phyloP scores from a whole-genome alignment of 2,113 vertebrate genomes.

The Dromiciops gliroides region DNA sequence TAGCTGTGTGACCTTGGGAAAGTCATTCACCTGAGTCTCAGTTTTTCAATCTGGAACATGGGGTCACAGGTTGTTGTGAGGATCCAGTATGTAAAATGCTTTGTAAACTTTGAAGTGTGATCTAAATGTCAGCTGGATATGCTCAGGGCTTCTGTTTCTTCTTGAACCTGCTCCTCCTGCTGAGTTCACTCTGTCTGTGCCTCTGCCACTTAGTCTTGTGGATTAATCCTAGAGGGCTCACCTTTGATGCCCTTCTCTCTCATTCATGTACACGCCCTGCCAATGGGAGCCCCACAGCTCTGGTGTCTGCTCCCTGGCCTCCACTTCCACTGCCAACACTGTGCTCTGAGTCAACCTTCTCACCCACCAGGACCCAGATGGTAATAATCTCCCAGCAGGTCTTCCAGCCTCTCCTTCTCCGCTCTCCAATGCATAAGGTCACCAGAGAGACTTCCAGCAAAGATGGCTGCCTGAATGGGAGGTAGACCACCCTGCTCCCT shows the following conservation, averaged over 20 bases:
- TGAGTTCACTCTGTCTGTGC: background rate
- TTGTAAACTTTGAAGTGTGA: background rate
- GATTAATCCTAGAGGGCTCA: background rate
- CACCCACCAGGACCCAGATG: background rate
- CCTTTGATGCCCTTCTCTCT: background rate
- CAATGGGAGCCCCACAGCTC: background rate
- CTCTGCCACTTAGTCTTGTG: background rate
- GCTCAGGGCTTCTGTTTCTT: background rate
- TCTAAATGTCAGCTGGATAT: background rate
- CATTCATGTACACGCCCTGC: background rate
- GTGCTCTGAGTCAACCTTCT: background rate
- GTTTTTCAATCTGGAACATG: background rate
- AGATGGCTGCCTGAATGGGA: background rate
- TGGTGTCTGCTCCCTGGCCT: background rate
- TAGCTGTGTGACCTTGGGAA: background rate
- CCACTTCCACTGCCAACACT: background rate
- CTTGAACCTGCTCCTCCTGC: background rate
- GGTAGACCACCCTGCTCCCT: background rate
- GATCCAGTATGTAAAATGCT: background rate
- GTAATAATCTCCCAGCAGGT: background rate
- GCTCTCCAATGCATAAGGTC: background rate
- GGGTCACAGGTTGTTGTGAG: background rate
- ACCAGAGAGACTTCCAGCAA: background rate
- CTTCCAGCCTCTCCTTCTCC: background rate
- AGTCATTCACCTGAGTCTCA: background rate